Evolutionary conservation across 2,113 vertebrate genomes (phyloP).

Genomic region (Burhinus oedicnemus): DNA sequence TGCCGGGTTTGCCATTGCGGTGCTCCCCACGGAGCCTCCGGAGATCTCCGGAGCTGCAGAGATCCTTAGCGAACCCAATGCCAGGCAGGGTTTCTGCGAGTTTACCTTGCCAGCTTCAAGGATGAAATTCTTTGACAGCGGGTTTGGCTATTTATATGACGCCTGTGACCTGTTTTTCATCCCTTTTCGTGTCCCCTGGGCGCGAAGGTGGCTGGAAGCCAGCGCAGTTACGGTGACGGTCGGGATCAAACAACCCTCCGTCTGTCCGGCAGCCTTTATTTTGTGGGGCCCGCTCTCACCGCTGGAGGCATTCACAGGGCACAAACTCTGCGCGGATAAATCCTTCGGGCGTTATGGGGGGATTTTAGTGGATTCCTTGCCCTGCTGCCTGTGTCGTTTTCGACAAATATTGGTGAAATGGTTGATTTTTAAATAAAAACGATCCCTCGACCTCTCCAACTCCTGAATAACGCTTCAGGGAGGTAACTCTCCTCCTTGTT

Average conservation of each 20-base stretch:
- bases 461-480: neutral
- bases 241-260: neutral
- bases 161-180: neutral
- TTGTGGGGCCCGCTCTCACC: too few species aligned
- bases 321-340: too few species aligned
- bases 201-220: neutral
- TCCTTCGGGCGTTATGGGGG: fast-evolving
- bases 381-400: neutral
- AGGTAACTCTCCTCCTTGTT: too few species aligned
- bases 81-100: neutral
- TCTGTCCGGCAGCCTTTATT: too few species aligned
- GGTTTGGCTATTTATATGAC: neutral
- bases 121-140: neutral
- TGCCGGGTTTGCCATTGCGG: too few species aligned
- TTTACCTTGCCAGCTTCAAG: neutral
- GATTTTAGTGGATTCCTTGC: neutral
- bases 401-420: neutral
- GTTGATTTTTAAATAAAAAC: neutral
- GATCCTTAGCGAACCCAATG: neutral
- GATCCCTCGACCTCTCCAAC: neutral
- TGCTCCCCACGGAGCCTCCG: neutral
- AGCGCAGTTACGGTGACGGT: too few species aligned
- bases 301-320: neutral
- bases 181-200: neutral
- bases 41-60: neutral